phyloP scores from a whole-genome alignment of 2,797 vertebrate species.

The Tauraco hartlaubi region DNA sequence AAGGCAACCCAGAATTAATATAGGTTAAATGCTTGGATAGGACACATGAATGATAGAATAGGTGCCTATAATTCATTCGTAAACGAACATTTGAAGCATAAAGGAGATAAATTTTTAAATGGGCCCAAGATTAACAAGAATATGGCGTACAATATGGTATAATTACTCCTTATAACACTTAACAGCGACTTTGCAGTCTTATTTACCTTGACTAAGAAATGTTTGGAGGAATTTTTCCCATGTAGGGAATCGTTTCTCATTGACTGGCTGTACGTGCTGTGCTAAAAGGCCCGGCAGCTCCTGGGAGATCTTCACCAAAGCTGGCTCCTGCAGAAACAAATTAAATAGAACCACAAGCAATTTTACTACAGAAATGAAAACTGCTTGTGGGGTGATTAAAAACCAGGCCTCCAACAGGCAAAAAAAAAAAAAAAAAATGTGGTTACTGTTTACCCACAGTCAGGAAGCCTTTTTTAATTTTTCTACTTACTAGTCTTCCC shows the following conservation, averaged over 20 bases:
- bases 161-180: constrained; percentile 67
- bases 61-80: constrained; percentile 21
- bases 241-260: constrained; percentile 88
- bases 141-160: constrained; percentile 64
- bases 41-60: neutral
- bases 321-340: constrained; percentile 90
- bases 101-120: constrained; percentile 52
- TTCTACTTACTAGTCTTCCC: constrained; percentile 57
- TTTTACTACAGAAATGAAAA: constrained; percentile 89
- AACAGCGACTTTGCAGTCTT: constrained; percentile 78
- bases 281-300: constrained; percentile 91
- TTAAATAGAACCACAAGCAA: constrained; percentile 89
- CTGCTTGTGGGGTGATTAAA: constrained; percentile 88
- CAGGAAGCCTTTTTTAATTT: constrained; percentile 81
- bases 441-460: constrained; percentile 87
- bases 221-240: constrained; percentile 92
- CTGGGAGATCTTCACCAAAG: constrained; percentile 88
- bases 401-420: constrained; percentile 85
- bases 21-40: neutral
- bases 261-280: constrained; percentile 86
- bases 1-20: neutral
- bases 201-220: constrained; percentile 93
- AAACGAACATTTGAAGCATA: constrained; percentile 40
- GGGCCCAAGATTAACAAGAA: constrained; percentile 62
- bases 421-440: constrained; percentile 77